Evolutionary conservation across 2,113 vertebrate species (phyloP).

Genomic region (Shinisaurus crocodilurus): DNA sequence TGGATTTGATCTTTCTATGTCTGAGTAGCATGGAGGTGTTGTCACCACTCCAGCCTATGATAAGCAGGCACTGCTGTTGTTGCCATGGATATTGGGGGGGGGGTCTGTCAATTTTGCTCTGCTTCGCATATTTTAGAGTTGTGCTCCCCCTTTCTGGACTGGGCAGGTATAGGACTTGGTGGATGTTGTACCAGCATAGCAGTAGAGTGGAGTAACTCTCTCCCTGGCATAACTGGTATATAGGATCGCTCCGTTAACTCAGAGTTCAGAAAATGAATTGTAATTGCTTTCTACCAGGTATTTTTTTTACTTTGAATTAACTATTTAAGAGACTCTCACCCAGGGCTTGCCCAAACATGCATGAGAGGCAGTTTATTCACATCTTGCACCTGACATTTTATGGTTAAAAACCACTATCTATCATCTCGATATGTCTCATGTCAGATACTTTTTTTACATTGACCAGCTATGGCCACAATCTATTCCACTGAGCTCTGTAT

Average conservation of each 20-base stretch:
- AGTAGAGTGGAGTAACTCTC: not conserved
- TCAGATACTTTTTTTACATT: not conserved
- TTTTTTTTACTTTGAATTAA: conserved; percentile 2
- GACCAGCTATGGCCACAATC: not conserved
- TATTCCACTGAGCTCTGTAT: not conserved
- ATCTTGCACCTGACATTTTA: not conserved
- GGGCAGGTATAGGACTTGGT: not conserved
- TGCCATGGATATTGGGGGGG: not conserved
- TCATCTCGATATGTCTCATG: not conserved
- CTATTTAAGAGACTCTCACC: not conserved
- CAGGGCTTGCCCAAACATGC: not conserved
- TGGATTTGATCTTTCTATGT: not conserved
- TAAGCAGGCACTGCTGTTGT: too few species aligned
- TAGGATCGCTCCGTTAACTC: not conserved
- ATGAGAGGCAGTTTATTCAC: not conserved
- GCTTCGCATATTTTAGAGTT: not conserved
- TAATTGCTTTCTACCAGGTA: not conserved
- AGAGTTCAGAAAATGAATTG: not conserved
- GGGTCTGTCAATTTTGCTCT: not conserved
- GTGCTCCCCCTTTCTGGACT: not conserved
- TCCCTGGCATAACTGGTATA: not conserved
- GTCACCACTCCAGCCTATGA: not conserved
- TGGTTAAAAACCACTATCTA: not conserved
- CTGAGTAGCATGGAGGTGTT: not conserved
- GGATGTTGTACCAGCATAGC: too few species aligned